Evolutionary conservation across 2,113 vertebrate species (phyloP).

Genomic region (Gracilinanus agilis): DNA sequence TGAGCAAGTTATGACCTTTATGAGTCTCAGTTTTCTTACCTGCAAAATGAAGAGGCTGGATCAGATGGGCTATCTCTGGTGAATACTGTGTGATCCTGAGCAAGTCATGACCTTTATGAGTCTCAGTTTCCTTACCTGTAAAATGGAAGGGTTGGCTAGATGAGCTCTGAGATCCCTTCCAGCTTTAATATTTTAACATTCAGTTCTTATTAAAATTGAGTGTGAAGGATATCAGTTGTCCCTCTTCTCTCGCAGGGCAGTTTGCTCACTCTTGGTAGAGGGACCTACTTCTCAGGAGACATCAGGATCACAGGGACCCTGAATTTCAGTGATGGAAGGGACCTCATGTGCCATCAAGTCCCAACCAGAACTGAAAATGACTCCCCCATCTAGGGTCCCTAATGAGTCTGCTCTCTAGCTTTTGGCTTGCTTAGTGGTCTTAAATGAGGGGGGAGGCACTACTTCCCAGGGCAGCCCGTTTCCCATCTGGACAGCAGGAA

Average conservation of each 20-base stretch:
- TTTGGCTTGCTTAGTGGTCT: not conserved
- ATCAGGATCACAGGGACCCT: not conserved
- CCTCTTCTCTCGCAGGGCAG: too few species aligned
- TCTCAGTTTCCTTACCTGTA: not conserved
- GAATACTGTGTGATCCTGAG: not conserved
- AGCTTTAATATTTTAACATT: not conserved
- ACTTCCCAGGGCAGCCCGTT: not conserved
- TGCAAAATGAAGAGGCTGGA: too few species aligned
- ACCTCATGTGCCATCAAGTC: too few species aligned
- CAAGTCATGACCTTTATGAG: not conserved
- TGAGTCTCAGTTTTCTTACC: too few species aligned
- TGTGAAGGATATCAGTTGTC: not conserved
- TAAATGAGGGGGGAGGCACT: too few species aligned
- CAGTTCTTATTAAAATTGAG: not conserved
- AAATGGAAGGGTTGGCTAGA: not conserved
- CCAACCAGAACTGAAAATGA: not conserved
- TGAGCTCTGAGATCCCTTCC: not conserved
- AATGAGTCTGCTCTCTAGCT: not conserved
- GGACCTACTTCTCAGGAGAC: not conserved
- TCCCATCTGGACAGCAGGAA: not conserved
- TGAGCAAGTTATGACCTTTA: too few species aligned
- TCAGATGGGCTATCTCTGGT: not conserved
- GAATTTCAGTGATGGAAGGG: too few species aligned
- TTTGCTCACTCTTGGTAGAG: too few species aligned
- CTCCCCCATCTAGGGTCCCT: not conserved